Evolutionary conservation across 2,888 invertebrate species (phyloP), one percentile per base, ranked within the genome.

Genomic region (Morpho helenor): DNA sequence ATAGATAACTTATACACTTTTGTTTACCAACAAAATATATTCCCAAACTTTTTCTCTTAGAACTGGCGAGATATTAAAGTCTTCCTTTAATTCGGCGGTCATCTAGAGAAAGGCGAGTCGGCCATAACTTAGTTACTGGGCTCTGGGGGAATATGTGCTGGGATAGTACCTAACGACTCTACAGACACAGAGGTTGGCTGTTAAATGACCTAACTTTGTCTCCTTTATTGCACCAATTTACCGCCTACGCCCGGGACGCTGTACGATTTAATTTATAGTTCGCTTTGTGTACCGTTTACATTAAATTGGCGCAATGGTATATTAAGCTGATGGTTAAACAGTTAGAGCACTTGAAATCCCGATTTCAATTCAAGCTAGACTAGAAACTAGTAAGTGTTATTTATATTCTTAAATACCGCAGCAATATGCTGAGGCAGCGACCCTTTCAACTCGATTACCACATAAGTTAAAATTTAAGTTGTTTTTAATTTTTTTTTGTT

Each of bases 41-140:
- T 31, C 31, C 2, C 5, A 31, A 31, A 31, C 31, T 31, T 31
- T 31, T 16, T 31, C 31, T 5, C 31, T 31, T 31, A 31, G 31
- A 31, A 31, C 31, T 31, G 42, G 10, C 22, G 22, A 23, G 7
- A 22, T 22, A 9, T 7, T 8, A 41, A 39, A 16, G 9, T 44
- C 4, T 10, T 7, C n/a, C 44, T 52, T 8, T 23, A 31, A 44
- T 23, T 40, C 59, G 51, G 60, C 57, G 67, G 66, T 66, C 67
- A 67, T 66, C 64, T 62, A 54, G 63, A 69, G 66, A 63, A 64
- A 63, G 70, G 60, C 69, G 45, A 39, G 73, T 64, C 73, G 57
- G 62, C 65, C 57, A 68, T 76, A 75, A 73, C 71, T 73, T 71
- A 74, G 71, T 74, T 75, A 77, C 69, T 61, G 69, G 56, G 56